Conservation (phyloP, 2,797 vertebrate species). For the Trematomus bernacchii region DNA sequence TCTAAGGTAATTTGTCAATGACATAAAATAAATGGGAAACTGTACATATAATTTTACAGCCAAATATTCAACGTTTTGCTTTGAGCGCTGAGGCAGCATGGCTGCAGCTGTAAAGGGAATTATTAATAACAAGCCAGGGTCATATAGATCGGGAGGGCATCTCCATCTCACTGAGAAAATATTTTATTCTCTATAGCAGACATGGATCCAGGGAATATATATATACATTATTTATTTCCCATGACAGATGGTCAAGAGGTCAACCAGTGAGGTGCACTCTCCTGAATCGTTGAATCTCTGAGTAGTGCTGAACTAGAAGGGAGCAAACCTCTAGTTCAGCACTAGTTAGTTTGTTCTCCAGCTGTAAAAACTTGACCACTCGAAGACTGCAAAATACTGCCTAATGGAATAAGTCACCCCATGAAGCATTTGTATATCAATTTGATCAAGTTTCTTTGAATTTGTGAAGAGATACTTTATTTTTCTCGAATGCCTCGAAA, state of each 20-base stretch:
- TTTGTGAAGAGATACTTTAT: too few relatives aligned
- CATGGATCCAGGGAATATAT: conserved; percentile 24
- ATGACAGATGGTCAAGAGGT: conserved; percentile 37
- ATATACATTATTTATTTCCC: conserved; percentile 45
- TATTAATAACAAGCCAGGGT: conserved; percentile 10
- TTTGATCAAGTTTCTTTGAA: too few relatives aligned
- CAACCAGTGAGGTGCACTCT: conserved; percentile 23
- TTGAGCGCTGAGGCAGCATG: conserved; percentile 2
- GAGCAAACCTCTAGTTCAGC: neutral
- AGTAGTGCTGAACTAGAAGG: neutral
- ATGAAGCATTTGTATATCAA: too few relatives aligned
- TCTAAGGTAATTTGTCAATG: conserved; percentile 13
- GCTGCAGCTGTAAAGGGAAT: conserved; percentile 18
- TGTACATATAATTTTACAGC: neutral
- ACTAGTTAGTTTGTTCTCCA: conserved; percentile 6
- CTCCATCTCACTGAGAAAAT: conserved; percentile 24
- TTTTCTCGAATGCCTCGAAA: too few relatives aligned
- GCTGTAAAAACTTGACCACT: neutral
- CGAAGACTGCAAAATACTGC: neutral
- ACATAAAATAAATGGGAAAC: neutral
- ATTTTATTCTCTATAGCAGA: conserved; percentile 28
- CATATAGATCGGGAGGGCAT: conserved; percentile 6
- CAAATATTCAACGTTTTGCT: neutral
- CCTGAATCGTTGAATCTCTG: conserved; percentile 29
- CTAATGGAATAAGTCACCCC: too few relatives aligned